phyloP scores from a whole-genome alignment of 2,888 invertebrate species.

The Lathronympha strigana region DNA sequence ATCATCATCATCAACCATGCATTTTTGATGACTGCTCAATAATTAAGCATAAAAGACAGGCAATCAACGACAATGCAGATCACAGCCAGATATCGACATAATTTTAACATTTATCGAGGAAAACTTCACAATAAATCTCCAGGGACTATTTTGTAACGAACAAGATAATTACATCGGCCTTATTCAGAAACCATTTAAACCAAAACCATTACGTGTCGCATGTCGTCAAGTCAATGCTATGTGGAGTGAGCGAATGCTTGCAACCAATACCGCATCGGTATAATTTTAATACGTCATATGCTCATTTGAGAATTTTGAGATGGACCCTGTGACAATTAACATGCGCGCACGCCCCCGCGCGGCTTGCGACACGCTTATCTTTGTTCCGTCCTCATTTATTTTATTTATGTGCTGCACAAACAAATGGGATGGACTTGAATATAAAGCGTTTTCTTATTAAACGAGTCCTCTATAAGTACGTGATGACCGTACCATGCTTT shows the following conservation, averaged over 20 bases:
- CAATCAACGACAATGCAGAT: background rate
- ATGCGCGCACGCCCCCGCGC: constrained; percentile 19
- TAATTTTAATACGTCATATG: background rate
- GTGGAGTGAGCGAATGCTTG: background rate
- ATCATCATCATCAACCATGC: too few relatives aligned
- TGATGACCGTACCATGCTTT: too few relatives aligned
- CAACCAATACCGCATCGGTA: background rate
- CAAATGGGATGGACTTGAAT: background rate
- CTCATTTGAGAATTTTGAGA: background rate
- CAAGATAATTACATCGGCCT: background rate
- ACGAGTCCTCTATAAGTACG: too few relatives aligned
- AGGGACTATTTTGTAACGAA: constrained; percentile 10
- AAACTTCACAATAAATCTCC: constrained; percentile 11
- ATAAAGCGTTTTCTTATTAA: too few relatives aligned
- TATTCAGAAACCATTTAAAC: background rate
- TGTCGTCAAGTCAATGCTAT: background rate
- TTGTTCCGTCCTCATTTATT: constrained; percentile 27
- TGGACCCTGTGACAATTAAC: constrained; percentile 18
- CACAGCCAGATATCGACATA: constrained; percentile 1
- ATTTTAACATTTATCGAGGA: background rate
- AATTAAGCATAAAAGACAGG: background rate
- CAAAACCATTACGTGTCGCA: background rate
- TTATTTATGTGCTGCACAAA: constrained; percentile 20
- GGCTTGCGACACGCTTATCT: constrained; percentile 33
- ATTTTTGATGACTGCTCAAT: background rate